Conservation (phyloP, 2,888 invertebrate genomes). For the Scaptodrosophila latifasciaeformis region DNA sequence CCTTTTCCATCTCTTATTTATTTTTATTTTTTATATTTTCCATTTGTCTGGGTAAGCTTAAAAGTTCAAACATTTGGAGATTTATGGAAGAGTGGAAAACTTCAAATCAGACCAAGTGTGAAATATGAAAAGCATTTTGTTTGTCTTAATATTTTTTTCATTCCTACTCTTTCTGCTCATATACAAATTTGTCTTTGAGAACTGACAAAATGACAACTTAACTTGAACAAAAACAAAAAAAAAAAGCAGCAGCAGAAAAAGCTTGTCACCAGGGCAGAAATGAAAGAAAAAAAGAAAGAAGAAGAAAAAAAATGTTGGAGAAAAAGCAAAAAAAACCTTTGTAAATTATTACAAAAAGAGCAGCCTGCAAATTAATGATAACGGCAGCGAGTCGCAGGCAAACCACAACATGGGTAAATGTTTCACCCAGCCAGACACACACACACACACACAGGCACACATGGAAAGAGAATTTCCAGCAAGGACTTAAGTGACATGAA, state of each 20-base stretch:
- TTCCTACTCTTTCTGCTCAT: conserved; percentile 13
- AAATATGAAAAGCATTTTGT: conserved; percentile 17
- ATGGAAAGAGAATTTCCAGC: conserved; percentile 1
- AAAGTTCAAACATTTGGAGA: too few relatives aligned
- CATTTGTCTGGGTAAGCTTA: too few relatives aligned
- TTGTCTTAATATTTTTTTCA: background rate
- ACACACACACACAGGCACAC: conserved; percentile 1
- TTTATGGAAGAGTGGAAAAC: background rate
- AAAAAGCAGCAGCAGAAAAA: conserved; percentile 20
- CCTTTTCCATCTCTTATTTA: too few relatives aligned
- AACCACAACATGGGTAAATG: background rate
- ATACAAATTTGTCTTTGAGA: conserved; percentile 41
- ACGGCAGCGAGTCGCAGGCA: conserved; percentile 29
- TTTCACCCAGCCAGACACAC: background rate
- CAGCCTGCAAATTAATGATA: conserved; percentile 63
- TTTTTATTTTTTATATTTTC: too few relatives aligned
- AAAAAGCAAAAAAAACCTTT: conserved; percentile 42
- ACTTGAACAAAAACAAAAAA: conserved; percentile 31
- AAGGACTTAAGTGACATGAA: conserved; percentile 29
- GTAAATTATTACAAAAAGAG: conserved; percentile 58
- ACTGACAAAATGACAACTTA: conserved; percentile 44
- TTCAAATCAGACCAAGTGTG: background rate
- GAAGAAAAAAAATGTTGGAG: background rate
- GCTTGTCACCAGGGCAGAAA: too few relatives aligned
- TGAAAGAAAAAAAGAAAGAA: too few relatives aligned